phyloP scores from a whole-genome alignment of 2,113 vertebrate genomes.

The Kryptolebias marmoratus region DNA sequence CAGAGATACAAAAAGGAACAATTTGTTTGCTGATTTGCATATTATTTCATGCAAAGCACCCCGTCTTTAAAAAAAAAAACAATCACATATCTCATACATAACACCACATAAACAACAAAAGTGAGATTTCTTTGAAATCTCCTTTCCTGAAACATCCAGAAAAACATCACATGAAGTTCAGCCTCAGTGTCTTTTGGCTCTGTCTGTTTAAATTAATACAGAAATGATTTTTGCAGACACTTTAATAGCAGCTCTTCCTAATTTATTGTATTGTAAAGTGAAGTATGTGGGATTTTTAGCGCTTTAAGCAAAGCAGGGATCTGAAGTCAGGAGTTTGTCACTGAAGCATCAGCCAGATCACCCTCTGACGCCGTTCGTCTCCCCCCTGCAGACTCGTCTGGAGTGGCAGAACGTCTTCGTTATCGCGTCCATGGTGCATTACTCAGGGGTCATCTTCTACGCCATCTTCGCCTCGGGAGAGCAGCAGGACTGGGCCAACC shows the following conservation, averaged over 20 bases:
- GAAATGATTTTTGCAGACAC: no score
- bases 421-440: constrained; percentile 95
- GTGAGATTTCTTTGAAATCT: no score
- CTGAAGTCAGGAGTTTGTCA: constrained; percentile 10
- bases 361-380: constrained; percentile 28
- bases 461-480: constrained; percentile 98
- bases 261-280: constrained; percentile 31
- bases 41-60: no score
- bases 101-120: no score
- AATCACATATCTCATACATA: no score
- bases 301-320: constrained; percentile 6
- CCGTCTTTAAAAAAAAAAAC: no score
- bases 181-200: no score
- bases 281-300: constrained; percentile 17
- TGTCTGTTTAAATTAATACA: no score
- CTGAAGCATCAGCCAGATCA: constrained; percentile 10
- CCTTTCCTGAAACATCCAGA: no score
- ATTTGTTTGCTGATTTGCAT: no score
- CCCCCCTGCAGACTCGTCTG: constrained; percentile 86
- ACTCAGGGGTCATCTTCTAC: constrained; percentile 95
- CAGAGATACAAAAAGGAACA: no score
- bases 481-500: constrained; percentile 96
- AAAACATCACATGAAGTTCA: no score
- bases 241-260: constrained; percentile 7
- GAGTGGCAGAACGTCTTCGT: constrained; percentile 98